Evolutionary conservation across 2,113 vertebrate species (phyloP).

Genomic region (Neotoma lepida): DNA sequence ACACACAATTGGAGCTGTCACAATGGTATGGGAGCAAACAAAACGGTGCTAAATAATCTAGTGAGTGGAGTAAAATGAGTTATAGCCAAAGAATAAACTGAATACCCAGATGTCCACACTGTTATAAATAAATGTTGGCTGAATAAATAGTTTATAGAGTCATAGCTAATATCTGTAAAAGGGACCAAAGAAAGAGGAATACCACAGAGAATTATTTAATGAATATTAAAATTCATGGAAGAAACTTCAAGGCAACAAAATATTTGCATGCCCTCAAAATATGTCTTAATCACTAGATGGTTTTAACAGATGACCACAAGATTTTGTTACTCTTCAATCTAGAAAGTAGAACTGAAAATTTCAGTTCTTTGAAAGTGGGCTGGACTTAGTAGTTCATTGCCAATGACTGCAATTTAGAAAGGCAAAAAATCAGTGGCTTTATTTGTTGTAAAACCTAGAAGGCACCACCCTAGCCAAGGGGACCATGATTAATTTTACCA

Average conservation of each 20-base stretch:
- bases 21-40: background rate
- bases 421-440: background rate
- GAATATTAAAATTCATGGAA: background rate
- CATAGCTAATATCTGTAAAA: background rate
- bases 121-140: background rate
- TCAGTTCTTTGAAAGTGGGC: background rate
- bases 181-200: background rate
- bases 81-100: background rate
- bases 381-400: background rate
- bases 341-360: background rate
- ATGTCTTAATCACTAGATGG: background rate
- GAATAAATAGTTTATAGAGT: background rate
- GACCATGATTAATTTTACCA: background rate
- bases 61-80: background rate
- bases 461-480: background rate
- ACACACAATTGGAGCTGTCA: background rate
- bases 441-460: background rate
- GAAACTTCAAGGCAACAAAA: background rate
- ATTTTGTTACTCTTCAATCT: background rate
- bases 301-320: background rate
- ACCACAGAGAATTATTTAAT: background rate
- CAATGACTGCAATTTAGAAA: background rate
- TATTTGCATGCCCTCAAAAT: background rate
- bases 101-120: background rate
- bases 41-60: background rate